Percentiles rank a stretch among this genome's conserved stretches.
phyloP scores from a whole-genome alignment of 2,113 vertebrate genomes.

The Ptilorrhoa leucosticta region DNA sequence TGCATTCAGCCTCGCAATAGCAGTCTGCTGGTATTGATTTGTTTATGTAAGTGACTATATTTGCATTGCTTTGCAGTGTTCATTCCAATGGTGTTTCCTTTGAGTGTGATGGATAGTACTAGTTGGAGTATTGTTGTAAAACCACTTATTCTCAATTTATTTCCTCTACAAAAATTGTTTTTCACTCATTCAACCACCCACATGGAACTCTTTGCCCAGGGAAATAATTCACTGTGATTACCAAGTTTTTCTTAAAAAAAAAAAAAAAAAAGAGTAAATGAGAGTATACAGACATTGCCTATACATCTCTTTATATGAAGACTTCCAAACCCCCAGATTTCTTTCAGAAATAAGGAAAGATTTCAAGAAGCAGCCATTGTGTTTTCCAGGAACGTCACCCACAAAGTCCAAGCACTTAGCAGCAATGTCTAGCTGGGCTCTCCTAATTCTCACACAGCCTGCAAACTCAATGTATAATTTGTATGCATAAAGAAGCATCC shows the following conservation, averaged over 20 bases:
- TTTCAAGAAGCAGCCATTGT: neutral
- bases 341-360: neutral
- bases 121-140: neutral
- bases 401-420: neutral
- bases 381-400: neutral
- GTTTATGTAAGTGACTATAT: neutral
- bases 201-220: neutral
- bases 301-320: neutral
- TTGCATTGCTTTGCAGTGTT: neutral
- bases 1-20: neutral
- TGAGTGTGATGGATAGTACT: neutral
- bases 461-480: slow-evolving; percentile 15
- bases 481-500: slow-evolving; percentile 34
- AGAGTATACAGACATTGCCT: neutral
- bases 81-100: neutral
- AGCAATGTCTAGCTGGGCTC: neutral
- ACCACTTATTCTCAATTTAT: neutral
- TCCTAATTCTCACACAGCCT: neutral
- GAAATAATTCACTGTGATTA: slow-evolving; percentile 10
- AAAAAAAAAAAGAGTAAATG: neutral
- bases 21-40: neutral
- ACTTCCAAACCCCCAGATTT: neutral
- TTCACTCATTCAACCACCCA: neutral
- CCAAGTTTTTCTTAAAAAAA: neutral
- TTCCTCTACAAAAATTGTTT: neutral